A percentile compares a stretch with the other conserved stretches of the same genome.
Evolutionary conservation across 2,888 invertebrate species (phyloP).

Genomic region (Ennomos fuscantarius): DNA sequence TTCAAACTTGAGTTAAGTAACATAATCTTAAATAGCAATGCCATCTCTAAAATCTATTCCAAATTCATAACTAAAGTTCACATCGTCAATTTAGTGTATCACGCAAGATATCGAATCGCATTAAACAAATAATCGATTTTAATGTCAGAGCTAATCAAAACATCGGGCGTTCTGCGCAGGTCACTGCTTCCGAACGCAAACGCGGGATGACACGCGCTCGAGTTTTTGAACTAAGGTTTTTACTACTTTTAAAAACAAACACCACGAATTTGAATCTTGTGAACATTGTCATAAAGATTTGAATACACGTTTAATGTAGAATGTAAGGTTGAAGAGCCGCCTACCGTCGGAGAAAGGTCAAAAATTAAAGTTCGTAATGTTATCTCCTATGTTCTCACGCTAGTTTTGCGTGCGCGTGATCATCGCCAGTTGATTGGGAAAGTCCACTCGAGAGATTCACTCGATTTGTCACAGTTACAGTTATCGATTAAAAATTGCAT

Average conservation of each 20-base stretch:
- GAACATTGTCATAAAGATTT: conserved; percentile 14
- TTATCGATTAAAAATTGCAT: conserved; percentile 53
- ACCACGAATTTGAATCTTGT: conserved; percentile 32
- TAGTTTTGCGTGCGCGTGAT: conserved; percentile 67
- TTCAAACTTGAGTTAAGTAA: neutral
- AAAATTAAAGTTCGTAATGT: conserved; percentile 67
- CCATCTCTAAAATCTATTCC: conserved; percentile 45
- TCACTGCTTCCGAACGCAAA: conserved; percentile 81
- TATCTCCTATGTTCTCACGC: conserved; percentile 75
- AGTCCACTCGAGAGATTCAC: conserved; percentile 62
- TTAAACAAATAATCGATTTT: conserved; percentile 81
- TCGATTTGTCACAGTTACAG: conserved; percentile 70
- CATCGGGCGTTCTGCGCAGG: conserved; percentile 69
- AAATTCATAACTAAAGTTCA: conserved; percentile 57
- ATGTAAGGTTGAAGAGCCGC: conserved; percentile 29
- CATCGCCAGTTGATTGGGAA: conserved; percentile 59
- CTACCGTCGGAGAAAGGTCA: conserved; percentile 69
- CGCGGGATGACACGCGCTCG: conserved; percentile 74
- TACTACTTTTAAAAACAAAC: conserved; percentile 23
- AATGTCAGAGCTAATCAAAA: conserved; percentile 83
- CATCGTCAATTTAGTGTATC: conserved; percentile 39
- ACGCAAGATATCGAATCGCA: conserved; percentile 68
- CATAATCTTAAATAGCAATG: conserved; percentile 14
- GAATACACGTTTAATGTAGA: neutral
- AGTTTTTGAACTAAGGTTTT: conserved; percentile 52